phyloP scores from a whole-genome alignment of 2,113 vertebrate species.

The Lampris incognitus region DNA sequence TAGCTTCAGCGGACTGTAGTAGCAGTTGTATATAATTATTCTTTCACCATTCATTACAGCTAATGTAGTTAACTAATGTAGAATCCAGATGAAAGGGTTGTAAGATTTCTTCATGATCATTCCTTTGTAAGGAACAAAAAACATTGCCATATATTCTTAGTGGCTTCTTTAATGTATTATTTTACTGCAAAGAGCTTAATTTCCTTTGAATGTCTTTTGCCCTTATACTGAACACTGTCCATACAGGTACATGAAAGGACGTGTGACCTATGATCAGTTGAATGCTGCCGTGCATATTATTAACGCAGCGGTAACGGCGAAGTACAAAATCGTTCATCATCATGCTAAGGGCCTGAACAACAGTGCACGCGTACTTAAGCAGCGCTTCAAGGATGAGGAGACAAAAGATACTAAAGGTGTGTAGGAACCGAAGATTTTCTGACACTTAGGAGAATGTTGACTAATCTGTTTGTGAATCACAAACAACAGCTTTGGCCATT shows the following conservation, averaged over 20 bases:
- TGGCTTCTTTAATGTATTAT: too few species aligned
- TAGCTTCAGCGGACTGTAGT: too few species aligned
- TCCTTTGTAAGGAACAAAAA: too few species aligned
- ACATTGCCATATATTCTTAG: too few species aligned
- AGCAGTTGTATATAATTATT: too few species aligned
- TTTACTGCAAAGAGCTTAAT: too few species aligned
- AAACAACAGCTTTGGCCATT: too few species aligned
- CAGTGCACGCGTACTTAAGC: conserved; percentile 78
- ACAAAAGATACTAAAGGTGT: conserved; percentile 90
- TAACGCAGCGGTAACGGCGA: conserved; percentile 84
- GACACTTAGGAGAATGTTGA: not conserved
- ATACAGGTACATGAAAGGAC: conserved; percentile 89
- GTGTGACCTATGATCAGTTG: conserved; percentile 85
- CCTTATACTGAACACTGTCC: not conserved
- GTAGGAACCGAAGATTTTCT: not conserved
- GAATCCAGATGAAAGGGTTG: too few species aligned
- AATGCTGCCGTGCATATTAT: conserved; percentile 85
- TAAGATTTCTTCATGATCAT: too few species aligned
- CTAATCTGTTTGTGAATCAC: not conserved
- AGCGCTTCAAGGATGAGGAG: conserved; percentile 88
- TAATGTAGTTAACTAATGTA: too few species aligned
- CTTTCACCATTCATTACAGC: too few species aligned
- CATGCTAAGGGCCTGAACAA: conserved; percentile 78
- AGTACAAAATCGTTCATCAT: conserved; percentile 89
- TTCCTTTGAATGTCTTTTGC: too few species aligned